Conservation (phyloP, 2,888 invertebrate species). For the Alcis repandata region DNA sequence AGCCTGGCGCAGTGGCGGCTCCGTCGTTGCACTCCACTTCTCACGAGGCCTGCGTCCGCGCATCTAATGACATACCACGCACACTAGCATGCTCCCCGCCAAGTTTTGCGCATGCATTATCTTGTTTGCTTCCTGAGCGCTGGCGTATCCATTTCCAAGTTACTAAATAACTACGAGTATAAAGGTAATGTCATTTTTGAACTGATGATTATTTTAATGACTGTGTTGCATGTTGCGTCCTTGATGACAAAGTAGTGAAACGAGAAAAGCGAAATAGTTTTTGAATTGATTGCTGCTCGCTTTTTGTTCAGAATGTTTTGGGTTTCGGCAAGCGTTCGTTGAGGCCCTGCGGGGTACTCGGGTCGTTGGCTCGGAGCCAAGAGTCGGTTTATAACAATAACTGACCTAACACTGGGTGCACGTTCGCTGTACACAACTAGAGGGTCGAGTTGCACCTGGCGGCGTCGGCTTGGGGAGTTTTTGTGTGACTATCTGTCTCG, state of each 20-base stretch:
- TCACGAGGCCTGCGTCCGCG: slow-evolving; percentile 67
- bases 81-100: slow-evolving; percentile 27
- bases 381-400: slow-evolving; percentile 61
- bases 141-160: neutral
- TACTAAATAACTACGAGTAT: neutral
- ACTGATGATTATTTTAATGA: neutral
- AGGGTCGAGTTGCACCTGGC: slow-evolving; percentile 79
- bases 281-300: neutral
- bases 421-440: slow-evolving; percentile 58
- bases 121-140: neutral
- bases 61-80: slow-evolving; percentile 55
- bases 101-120: slow-evolving; percentile 2
- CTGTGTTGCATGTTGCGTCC: neutral
- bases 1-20: slow-evolving; percentile 50
- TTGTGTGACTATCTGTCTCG: slow-evolving; percentile 73
- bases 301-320: neutral
- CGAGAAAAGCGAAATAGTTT: neutral
- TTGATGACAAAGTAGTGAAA: neutral
- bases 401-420: slow-evolving; percentile 80
- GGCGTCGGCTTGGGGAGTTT: slow-evolving; percentile 69
- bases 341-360: slow-evolving; percentile 67
- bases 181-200: neutral
- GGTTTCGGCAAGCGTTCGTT: neutral
- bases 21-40: slow-evolving; percentile 78
- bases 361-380: slow-evolving; percentile 68